Percentiles rank a stretch among this genome's conserved stretches.
Conservation (phyloP, 1,140 invertebrate genomes). For the Antheraea pernyi region DNA sequence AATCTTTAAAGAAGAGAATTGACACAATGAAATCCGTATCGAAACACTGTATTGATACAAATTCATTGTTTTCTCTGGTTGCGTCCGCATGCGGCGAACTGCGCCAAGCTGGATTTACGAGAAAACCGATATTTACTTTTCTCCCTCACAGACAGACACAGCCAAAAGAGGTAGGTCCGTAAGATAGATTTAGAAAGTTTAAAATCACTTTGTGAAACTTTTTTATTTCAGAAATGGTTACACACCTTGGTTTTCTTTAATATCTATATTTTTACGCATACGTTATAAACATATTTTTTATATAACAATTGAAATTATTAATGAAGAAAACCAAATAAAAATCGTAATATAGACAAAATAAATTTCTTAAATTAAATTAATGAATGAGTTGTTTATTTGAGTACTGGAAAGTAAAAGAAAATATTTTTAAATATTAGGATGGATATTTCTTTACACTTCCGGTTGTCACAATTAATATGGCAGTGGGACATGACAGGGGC, state of each 20-base stretch:
- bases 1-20: neutral
- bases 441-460: no score
- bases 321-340: no score
- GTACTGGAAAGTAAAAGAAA: no score
- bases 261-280: neutral
- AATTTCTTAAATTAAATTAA: no score
- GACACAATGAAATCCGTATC: neutral
- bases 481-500: no score
- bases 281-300: neutral
- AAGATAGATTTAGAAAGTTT: neutral
- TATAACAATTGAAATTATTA: no score
- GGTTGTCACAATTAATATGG: no score
- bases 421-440: no score
- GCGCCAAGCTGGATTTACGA: constrained; percentile 14
- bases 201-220: neutral
- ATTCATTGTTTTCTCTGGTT: constrained; percentile 11
- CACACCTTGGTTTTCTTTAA: neutral
- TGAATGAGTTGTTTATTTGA: no score
- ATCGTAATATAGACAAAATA: no score
- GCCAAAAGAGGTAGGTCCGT: neutral
- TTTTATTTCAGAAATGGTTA: neutral
- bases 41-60: neutral
- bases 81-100: constrained; percentile 12
- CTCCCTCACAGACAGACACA: constrained; percentile 9
- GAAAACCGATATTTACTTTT: constrained; percentile 14